Base-by-base conservation (phyloP, 2,113 vertebrate species). In the Chiloscyllium plagiosum region DNA sequence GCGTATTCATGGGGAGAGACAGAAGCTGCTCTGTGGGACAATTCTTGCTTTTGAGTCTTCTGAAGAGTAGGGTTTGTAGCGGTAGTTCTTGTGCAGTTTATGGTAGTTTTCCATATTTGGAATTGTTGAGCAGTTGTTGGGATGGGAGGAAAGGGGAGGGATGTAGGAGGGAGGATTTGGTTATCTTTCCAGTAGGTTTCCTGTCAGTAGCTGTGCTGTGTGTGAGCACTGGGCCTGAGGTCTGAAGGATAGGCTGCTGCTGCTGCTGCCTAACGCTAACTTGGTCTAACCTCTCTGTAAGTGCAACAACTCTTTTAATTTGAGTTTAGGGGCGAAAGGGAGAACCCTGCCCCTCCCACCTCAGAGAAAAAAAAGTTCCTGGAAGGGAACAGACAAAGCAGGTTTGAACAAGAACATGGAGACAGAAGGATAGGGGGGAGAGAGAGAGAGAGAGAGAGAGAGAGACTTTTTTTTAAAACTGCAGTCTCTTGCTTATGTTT, bases 31-130 rank as follows among this genome's bases (percentile, higher is more conserved):
- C 17, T 92, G 56, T 66, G 56, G 61, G 26, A 66, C 56, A 66
- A 65, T 92, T 92, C 4, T 61, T 37, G 37, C 17, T 37, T 24
- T 92, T 20, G 29, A 29, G 24, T 29, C 56, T 56, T 72, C 33
- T 89, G 86, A 33, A 29, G 86, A 92, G n/a, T 42, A 47, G 56
- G 65, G 26, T 20, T 92, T 65, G 15, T 92, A 61, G 56, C 89
- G 12, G 56, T 92, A 66, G 37, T 92, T n/a, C n/a, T 66, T 37
- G 24, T 89, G 52, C 86, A 56, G 86, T 89, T 89, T 89, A 56
- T 92, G n/a, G 89, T 92, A 92, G 65, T 92, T 92, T 66, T 17
- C 89, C 89, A 92, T 92, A 92, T 92, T 92, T 92, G 89, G 89
- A 92, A 92, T 66, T 92, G 89, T 89, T 89, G 86, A 89, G 86